Evolutionary conservation across 1,140 invertebrate species (phyloP), one percentile per base, ranked within the genome.

Genomic region (Psilanteris sp.): DNA sequence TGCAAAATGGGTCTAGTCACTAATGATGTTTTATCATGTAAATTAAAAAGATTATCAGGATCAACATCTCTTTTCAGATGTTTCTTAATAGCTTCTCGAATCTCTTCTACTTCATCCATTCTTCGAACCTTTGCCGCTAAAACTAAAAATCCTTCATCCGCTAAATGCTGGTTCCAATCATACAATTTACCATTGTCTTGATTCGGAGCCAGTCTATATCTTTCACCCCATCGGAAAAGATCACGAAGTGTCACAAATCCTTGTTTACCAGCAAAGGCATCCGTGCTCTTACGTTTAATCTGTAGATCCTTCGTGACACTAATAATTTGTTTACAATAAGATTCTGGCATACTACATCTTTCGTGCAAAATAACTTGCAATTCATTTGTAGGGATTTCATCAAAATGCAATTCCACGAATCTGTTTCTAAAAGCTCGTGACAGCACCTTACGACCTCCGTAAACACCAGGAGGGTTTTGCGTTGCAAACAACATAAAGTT

Each of bases 401-500:
- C 94, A 86, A 99, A 99, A 86, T 99, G 97, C 3, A 99, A 89
- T 81, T 99, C 97, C 26, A 99, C 94, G 87, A 99, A 99, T 68
- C 98, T 90, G 87, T 99, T 99, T 79, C 97, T 92, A 79, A 99
- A 99, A 0, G 98, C 98, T 79, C 97, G 90, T 0, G 98, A 99
- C 6, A 99, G 86, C 48, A 96, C 87, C 90, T 99, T 99, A 46
- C 98, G 89, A 3, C 98, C 98, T 10, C 97, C 98, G 84, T 99
- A 99, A 1, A 95, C 87, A 1, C 98, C 98, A 3, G 98, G 96
- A 8, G 98, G 98, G 91, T 99, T 99, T 89, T 99, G 98, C 0
- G 98, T 99, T 0, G 98, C 98, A 88, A 99, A 99, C 0, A 99
- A 87, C 93, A 97, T 96, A 82, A 99, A 99, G 72, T 94, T 93